Evolutionary conservation across 2,888 invertebrate genomes (phyloP).

Genomic region (Rhynchonema sp.): DNA sequence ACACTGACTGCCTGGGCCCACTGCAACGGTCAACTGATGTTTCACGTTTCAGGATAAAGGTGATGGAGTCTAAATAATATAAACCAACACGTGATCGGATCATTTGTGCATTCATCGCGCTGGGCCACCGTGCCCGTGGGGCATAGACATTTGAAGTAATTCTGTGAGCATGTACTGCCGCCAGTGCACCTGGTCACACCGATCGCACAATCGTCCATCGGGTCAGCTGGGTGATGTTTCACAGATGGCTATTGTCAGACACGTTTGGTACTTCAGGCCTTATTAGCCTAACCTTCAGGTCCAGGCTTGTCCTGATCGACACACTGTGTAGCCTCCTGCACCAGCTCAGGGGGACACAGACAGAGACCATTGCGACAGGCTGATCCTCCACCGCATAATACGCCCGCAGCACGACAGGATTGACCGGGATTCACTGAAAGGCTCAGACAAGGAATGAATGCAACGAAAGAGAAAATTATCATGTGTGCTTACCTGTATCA

Average conservation of each 20-base stretch:
- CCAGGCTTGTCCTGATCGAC: neutral
- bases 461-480: neutral
- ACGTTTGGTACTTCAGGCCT: too few relatives aligned
- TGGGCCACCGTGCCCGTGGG: neutral
- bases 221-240: neutral
- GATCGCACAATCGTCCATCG: conserved; percentile 11
- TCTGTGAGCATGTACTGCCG: neutral
- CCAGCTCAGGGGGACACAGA: conserved; percentile 9
- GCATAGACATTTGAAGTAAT: neutral
- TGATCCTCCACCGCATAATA: conserved; percentile 15
- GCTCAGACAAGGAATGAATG: neutral
- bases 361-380: conserved; percentile 15
- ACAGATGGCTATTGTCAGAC: too few relatives aligned
- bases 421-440: conserved; percentile 4
- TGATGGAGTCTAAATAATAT: too few relatives aligned
- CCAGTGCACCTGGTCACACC: neutral
- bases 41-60: too few relatives aligned
- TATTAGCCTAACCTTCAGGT: neutral
- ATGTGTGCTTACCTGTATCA: neutral
- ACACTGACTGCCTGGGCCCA: neutral
- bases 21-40: too few relatives aligned
- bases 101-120: neutral
- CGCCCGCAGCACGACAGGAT: conserved; percentile 1
- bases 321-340: neutral
- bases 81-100: neutral